Evolutionary conservation across 2,113 vertebrate genomes (phyloP).

Genomic region (Nesoenas mayeri): DNA sequence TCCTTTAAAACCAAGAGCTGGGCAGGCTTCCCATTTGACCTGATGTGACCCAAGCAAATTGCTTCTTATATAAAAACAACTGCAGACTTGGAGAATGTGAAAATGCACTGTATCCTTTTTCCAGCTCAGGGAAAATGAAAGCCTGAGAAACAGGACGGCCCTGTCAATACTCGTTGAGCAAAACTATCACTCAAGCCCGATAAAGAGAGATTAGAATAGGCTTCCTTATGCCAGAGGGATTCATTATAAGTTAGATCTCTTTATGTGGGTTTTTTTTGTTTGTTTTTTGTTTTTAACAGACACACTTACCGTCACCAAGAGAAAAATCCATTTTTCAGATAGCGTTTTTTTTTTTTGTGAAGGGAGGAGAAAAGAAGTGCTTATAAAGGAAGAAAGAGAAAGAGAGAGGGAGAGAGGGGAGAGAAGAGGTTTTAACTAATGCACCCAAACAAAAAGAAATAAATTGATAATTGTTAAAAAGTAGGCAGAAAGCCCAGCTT

Average conservation of each 20-base stretch:
- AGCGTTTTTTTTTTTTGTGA: not conserved
- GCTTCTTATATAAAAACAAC: slow-evolving; percentile 89
- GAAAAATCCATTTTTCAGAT: slow-evolving; percentile 53
- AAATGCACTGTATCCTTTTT: slow-evolving; percentile 80
- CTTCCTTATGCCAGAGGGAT: slow-evolving; percentile 71
- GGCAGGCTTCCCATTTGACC: slow-evolving; percentile 85
- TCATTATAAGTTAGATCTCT: slow-evolving; percentile 70
- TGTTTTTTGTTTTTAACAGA: slow-evolving; percentile 55
- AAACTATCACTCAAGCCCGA: slow-evolving; percentile 75
- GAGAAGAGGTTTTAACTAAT: not conserved
- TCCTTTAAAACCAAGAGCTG: slow-evolving; percentile 87
- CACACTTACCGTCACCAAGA: not conserved
- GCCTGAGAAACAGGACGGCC: slow-evolving; percentile 75
- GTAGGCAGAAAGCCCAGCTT: slow-evolving; percentile 55
- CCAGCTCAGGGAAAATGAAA: slow-evolving; percentile 73
- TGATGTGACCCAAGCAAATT: slow-evolving; percentile 85
- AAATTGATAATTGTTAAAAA: slow-evolving; percentile 45
- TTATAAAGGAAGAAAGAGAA: not conserved
- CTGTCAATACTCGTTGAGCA: slow-evolving; percentile 74
- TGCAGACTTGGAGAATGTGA: slow-evolving; percentile 82
- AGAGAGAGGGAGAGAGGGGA: fast-evolving
- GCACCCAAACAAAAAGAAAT: not conserved
- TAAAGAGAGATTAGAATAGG: slow-evolving; percentile 75
- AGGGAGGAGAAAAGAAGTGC: not conserved
- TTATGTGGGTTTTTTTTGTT: not conserved